phyloP scores from a whole-genome alignment of 2,888 invertebrate species.

The Proisotoma minuta region DNA sequence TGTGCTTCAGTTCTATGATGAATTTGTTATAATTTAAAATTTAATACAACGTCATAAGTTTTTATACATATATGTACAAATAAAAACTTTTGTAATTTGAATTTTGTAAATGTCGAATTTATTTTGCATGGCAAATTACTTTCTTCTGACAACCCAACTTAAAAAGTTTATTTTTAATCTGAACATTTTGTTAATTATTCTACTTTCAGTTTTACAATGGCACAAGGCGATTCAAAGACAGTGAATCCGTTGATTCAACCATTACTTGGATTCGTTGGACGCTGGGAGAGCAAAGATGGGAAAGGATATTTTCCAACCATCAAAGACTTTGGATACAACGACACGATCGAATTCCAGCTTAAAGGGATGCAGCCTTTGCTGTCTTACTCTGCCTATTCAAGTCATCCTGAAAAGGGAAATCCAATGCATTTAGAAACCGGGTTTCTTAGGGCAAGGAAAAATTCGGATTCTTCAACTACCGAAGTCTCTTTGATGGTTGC shows the following conservation, averaged over 20 bases:
- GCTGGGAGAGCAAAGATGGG: slow-evolving; percentile 57
- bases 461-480: slow-evolving; percentile 53
- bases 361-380: slow-evolving; percentile 54
- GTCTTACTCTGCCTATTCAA: slow-evolving; percentile 57
- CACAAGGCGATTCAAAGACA: too few relatives aligned
- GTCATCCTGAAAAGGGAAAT: slow-evolving; percentile 55
- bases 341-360: slow-evolving; percentile 49
- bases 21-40: background rate
- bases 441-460: slow-evolving; percentile 59
- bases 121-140: too few relatives aligned
- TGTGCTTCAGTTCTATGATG: slow-evolving; percentile 2
- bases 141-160: too few relatives aligned
- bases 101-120: too few relatives aligned
- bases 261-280: slow-evolving; percentile 59
- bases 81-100: too few relatives aligned
- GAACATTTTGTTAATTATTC: too few relatives aligned
- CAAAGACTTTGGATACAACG: slow-evolving; percentile 57
- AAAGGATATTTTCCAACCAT: slow-evolving; percentile 59
- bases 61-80: too few relatives aligned
- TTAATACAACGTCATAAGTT: too few relatives aligned
- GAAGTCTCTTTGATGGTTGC: slow-evolving; percentile 57
- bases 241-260: too few relatives aligned
- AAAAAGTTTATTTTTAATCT: too few relatives aligned
- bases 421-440: slow-evolving; percentile 64
- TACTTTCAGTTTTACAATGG: too few relatives aligned